These are phyloP conservation scores for Macrophya annulata DNA, from an alignment of 2,888 invertebrate species.

Conservation along the genomic window DNA sequence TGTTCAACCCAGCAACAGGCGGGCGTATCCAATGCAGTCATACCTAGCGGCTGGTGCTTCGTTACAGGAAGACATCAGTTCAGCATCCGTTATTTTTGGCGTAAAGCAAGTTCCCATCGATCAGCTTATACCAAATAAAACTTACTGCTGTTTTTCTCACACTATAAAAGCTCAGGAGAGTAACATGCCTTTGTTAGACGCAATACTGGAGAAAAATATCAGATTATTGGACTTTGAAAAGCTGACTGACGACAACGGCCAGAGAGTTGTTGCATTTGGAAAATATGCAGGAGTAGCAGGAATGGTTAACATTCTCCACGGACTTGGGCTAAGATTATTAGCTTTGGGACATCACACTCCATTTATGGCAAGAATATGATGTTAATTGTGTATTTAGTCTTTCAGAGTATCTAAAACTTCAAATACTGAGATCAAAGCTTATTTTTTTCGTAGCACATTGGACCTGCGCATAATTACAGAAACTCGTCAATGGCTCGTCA, in stretches of 20 bases:
- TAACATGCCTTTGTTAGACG: constrained; percentile 98
- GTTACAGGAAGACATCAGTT: constrained; percentile 97
- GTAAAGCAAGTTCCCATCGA: constrained; percentile 98
- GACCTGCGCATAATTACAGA: constrained; percentile 98
- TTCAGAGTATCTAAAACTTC: constrained; percentile 2
- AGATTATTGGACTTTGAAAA: constrained; percentile 98
- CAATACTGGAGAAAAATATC: constrained; percentile 97
- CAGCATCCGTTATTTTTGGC: constrained; percentile 97
- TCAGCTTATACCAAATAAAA: constrained; percentile 95
- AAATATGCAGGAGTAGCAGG: constrained; percentile 99
- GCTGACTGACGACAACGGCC: constrained; percentile 93
- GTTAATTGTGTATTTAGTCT: constrained; percentile 31
- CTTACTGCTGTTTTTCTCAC: constrained; percentile 99
- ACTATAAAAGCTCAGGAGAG: constrained; percentile 99
- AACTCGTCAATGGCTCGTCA: constrained; percentile 99
- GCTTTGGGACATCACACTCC: constrained; percentile 99
- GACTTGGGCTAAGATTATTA: constrained; percentile 94
- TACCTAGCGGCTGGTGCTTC: constrained; percentile 96
- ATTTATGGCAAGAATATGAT: constrained; percentile 90
- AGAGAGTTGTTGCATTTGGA: constrained; percentile 98
- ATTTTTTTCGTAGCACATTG: constrained; percentile 89
- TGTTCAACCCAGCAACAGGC: constrained; percentile 98
- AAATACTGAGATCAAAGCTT: constrained; percentile 4
- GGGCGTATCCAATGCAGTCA: constrained; percentile 98
- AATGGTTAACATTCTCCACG: constrained; percentile 99